These are phyloP conservation scores for Antheraea pernyi DNA, from an alignment of 1,140 invertebrate species.

Conservation along the genomic window DNA sequence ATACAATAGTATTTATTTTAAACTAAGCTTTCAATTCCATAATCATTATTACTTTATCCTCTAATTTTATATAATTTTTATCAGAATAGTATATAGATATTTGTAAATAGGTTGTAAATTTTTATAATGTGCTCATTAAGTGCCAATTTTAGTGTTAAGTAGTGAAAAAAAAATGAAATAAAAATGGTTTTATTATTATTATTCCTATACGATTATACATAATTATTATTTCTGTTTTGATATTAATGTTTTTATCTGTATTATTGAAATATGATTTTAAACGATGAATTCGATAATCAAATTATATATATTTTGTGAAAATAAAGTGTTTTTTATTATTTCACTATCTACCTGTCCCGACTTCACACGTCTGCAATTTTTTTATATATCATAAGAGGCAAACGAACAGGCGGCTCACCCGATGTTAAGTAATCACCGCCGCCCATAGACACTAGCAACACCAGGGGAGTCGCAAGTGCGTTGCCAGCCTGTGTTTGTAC, in stretches of 20 bases:
- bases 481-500: no score
- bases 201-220: constrained; percentile 4
- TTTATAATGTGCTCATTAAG: constrained; percentile 60
- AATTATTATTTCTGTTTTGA: constrained; percentile 36
- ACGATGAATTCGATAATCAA: constrained; percentile 45
- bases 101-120: constrained; percentile 47
- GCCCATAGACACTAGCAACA: no score
- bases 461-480: no score
- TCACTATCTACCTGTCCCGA: not conserved
- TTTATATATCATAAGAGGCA: no score
- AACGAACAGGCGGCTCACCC: no score
- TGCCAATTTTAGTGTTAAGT: constrained; percentile 67
- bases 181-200: constrained; percentile 8
- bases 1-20: not conserved
- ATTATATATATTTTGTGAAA: constrained; percentile 48
- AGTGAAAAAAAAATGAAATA: constrained; percentile 43
- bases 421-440: no score
- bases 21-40: constrained; percentile 3
- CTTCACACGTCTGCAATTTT: no score
- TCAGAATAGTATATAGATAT: constrained; percentile 5
- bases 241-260: constrained; percentile 43
- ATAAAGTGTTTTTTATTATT: constrained; percentile 4
- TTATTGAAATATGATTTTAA: constrained; percentile 50
- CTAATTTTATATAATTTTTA: constrained; percentile 17
- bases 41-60: constrained; percentile 14